A percentile compares a stretch with the other conserved stretches of the same genome.
Conservation (phyloP, 2,888 invertebrate genomes). For the Mantis religiosa region DNA sequence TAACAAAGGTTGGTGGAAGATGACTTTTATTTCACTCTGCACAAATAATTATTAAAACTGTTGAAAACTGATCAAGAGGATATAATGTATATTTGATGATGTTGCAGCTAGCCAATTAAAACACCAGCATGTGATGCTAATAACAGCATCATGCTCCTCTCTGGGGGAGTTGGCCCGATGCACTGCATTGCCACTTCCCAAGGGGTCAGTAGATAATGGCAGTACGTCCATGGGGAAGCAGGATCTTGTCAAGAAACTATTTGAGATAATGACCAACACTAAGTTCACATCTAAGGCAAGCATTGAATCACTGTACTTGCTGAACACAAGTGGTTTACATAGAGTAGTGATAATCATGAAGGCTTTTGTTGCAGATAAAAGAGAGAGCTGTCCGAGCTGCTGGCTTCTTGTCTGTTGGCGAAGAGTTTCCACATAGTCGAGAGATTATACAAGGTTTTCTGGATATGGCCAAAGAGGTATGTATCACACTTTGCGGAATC, state of each 20-base stretch:
- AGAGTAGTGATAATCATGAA: too few relatives aligned
- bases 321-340: too few relatives aligned
- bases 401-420: slow-evolving; percentile 79
- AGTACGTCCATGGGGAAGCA: slow-evolving; percentile 55
- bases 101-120: slow-evolving; percentile 61
- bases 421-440: slow-evolving; percentile 67
- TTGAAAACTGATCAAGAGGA: too few relatives aligned
- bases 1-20: too few relatives aligned
- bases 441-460: slow-evolving; percentile 72
- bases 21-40: too few relatives aligned
- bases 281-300: slow-evolving; percentile 64
- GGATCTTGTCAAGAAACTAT: slow-evolving; percentile 64
- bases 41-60: too few relatives aligned
- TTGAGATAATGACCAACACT: slow-evolving; percentile 66
- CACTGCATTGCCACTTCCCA: slow-evolving; percentile 60
- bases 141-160: slow-evolving; percentile 63
- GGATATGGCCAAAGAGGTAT: slow-evolving; percentile 71
- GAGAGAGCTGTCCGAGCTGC: slow-evolving; percentile 74
- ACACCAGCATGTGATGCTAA: slow-evolving; percentile 57
- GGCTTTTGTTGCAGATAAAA: slow-evolving; percentile 41
- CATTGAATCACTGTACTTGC: not conserved
- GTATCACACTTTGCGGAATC: too few relatives aligned
- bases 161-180: slow-evolving; percentile 61
- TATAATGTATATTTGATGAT: not conserved
- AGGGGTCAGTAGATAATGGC: slow-evolving; percentile 40